Base-by-base conservation (phyloP, 2,888 invertebrate species). In the Pseudanteris insignis region DNA sequence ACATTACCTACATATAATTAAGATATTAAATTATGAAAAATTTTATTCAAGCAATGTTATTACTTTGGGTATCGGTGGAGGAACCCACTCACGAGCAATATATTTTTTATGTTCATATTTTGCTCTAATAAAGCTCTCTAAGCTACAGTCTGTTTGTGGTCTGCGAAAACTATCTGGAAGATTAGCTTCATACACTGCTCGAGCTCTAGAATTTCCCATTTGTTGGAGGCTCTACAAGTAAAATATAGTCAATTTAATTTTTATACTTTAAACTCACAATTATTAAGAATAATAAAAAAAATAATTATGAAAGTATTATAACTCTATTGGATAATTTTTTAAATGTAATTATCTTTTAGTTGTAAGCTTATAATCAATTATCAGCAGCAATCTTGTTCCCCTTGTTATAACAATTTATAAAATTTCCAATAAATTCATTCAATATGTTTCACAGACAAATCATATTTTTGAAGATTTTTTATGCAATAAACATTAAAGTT, bases 61-160 rank as follows among this genome's bases (percentile, higher is more conserved):
- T 64, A 90, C 90, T 82, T 92, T 92, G 2, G 94, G 93, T 68
- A 90, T 82, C 3, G 90, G 85, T 8, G 92, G 93, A 28, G 91
- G 92, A 40, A 96, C 92, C 96, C 96, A 97, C 82, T 97, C 97
- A 71, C 91, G 88, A n/a, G 97, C 97, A 72, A 97, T 93, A 81
- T 96, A 99, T 80, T 97, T 96, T 83, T 96, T 98, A 77, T 94
- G 92, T 81, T 99, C 99, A 80, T 99, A 99, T 82, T 99, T 99
- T 62, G 96, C 94, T 65, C 98, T 86, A 70, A 99, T 95, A 81
- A 99, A 99, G 46, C 91, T 89, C 79, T 99, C 99, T 32, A 99
- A 84, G 8, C 92, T 90, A 41, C 93, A 89, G 80, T 96, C 96
- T 63, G 90, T 93, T 81, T 96, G 97, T 1, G 99, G 98, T 65